Conservation (phyloP, 2,797 vertebrate species). For the Channallabes apus region DNA sequence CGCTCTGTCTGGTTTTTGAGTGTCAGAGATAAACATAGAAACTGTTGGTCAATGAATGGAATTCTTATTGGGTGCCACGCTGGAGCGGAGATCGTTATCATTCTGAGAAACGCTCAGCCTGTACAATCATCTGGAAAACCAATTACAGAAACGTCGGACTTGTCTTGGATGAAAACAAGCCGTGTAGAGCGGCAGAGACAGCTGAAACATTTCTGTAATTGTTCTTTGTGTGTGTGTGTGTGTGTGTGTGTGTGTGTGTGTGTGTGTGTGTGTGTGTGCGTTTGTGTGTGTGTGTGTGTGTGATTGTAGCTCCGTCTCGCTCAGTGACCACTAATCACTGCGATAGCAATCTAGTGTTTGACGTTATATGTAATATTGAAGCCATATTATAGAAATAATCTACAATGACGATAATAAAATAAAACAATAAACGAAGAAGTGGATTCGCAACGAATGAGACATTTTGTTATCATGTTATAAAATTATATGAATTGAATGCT, state of each 20-base stretch:
- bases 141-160: conserved; percentile 24
- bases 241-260: too few relatives aligned
- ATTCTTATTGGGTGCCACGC: background rate
- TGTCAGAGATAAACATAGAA: background rate
- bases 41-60: background rate
- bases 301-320: background rate
- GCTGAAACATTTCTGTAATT: conserved; percentile 15
- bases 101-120: background rate
- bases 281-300: background rate
- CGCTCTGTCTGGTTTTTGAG: background rate
- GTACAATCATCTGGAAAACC: conserved; percentile 15
- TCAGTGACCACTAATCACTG: background rate
- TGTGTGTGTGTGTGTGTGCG: too few relatives aligned
- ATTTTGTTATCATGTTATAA: too few relatives aligned
- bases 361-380: background rate
- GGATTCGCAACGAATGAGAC: background rate
- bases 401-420: background rate
- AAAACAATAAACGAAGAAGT: background rate
- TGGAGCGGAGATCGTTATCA: background rate
- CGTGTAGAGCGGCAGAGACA: background rate
- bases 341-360: background rate
- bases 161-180: background rate
- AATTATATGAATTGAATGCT: background rate
- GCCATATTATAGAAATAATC: background rate
- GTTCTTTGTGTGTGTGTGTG: background rate